Conservation (phyloP, 2,113 vertebrate species). For the Paradoxurus hermaphroditus region DNA sequence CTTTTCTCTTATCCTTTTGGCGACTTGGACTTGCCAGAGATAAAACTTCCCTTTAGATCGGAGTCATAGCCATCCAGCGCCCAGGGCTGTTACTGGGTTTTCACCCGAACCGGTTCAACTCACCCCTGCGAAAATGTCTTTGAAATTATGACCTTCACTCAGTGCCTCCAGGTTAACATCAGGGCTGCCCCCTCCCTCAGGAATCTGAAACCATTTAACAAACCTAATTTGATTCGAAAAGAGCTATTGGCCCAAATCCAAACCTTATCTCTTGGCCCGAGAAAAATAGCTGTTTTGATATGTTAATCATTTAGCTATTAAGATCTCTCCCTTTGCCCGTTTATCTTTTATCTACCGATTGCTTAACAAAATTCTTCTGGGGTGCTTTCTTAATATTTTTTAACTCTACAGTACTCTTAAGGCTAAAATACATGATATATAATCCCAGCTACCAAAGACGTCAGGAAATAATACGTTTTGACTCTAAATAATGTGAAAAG, state of each 20-base stretch:
- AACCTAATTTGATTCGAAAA: conserved; percentile 73
- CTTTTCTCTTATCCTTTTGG: not conserved
- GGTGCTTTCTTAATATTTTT: not conserved
- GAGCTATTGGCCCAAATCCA: conserved; percentile 34
- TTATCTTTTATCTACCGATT: not conserved
- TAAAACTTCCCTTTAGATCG: not conserved
- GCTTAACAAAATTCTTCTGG: not conserved
- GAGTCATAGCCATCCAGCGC: not conserved
- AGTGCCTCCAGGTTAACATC: conserved; percentile 40
- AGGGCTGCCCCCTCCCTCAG: not conserved
- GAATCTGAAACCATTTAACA: conserved; percentile 62
- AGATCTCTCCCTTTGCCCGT: not conserved
- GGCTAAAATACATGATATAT: not conserved
- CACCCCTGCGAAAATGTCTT: conserved; percentile 57
- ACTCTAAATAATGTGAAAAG: not conserved
- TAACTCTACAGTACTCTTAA: not conserved
- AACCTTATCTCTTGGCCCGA: conserved; percentile 66
- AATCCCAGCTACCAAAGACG: not conserved
- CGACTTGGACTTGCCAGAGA: not conserved
- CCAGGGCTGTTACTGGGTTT: not conserved
- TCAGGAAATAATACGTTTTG: not conserved
- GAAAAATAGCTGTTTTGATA: conserved; percentile 71
- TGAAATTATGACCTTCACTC: conserved; percentile 59
- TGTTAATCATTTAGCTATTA: conserved; percentile 68
- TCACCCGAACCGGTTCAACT: not conserved